Evolutionary conservation across 1,140 invertebrate species (phyloP), one percentile per base, ranked within the genome.

Genomic region (Lepidurus packardi): DNA sequence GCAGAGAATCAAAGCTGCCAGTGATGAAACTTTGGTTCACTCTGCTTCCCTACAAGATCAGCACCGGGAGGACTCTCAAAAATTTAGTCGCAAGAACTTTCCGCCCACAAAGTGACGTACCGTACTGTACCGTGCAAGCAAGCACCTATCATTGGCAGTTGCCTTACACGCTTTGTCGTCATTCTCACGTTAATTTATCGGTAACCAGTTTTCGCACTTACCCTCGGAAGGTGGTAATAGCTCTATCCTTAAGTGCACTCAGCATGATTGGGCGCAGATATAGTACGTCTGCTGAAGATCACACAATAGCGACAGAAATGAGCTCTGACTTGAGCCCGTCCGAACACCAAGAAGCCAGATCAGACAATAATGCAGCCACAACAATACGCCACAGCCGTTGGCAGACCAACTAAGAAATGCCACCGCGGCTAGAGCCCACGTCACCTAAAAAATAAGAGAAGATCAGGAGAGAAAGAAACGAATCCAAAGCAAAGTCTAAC

Each of bases 171-270:
- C 21, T 21, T 65, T 16, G 4, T 9, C 53, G 16, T 65, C 53
- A 65, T 65, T 65, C 53, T 65, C 53, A 65, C 53, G 53, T 65
- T 65, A 65, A 65, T 65, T 65, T 65, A 21, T 65, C 53, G 53
- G 13, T 65, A 65, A 65, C 53, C 53, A 65, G 53, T 65, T 65
- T 65, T 65, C 53, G 53, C 53, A 65, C 53, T 65, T 65, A 65
- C 53, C 53, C 53, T 65, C 53, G 53, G 53, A 65, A 65, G 53
- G 53, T 65, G 53, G 53, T 65, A 65, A 65, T 21, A 65, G 53
- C 53, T 21, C 53, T 65, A 65, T 65, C 53, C 53, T 65, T 65
- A 65, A 65, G 53, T 65, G 53, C 53, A 65, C 53, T 65, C 53
- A 65, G 21, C 53, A 65, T 65, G 53, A 65, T 65, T 65, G 53